Evolutionary conservation across 2,113 vertebrate species (phyloP), one percentile per base, ranked within the genome.

Genomic region (Oryzias woworae): DNA sequence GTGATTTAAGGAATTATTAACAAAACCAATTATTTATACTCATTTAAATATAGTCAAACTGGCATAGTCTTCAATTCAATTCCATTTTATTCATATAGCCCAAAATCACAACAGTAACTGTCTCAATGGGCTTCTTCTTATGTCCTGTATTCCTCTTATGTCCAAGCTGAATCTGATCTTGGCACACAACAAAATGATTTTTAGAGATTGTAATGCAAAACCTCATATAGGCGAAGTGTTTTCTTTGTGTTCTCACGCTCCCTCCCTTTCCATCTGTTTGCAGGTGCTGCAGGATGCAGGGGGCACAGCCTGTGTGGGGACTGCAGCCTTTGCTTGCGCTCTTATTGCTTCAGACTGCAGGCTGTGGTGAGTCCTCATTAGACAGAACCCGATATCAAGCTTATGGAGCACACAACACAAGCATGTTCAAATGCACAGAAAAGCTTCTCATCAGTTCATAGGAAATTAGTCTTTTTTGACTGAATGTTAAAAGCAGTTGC

Each of bases 251-350:
- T n/a, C 67, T 86, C 50, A 85, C 60, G 18, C 31, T 28, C 18
- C 56, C 66, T 42, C 28, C 36, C 50, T 66, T 49, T 59, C 2
- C 82, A 31, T 78, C 18, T 75, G 63, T 78, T 62, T 78, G 49
- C 85, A 91, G 88, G 88, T 85, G 76, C 80, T 73, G 87, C 87
- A 84, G 82, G 85, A 86, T 86, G 87, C 62, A 28, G 72, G 76
- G 68, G 48, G 41, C 18, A 46, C 62, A 62, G 62, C 53, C 80
- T 62, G 58, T 55, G 70, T 73, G 82, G 77, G 86, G 85, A 84
- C 67, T 77, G 62, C 81, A 77, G 73, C 80, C 62, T 78, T 74
- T 87, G 73, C 85, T 87, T 85, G 60, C 59, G 73, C 66, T 88
- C 75, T 77, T 88, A 48, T 78, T 89, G 80, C 85, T 89, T 60